Base-by-base conservation (phyloP, 2,113 vertebrate genomes). In the Sinocyclocheilus anshuiensis region DNA sequence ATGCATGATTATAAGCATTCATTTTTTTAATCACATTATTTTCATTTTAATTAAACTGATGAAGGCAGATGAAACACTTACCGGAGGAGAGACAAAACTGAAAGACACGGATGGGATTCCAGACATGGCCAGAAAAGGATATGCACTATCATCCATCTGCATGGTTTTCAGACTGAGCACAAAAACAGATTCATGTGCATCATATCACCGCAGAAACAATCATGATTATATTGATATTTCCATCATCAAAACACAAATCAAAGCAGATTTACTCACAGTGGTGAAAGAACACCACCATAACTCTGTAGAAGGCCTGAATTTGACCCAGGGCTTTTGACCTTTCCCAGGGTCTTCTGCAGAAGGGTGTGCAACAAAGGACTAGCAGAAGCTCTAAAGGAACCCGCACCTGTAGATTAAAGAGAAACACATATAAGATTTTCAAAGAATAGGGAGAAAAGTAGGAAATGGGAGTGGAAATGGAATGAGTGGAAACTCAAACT, bases 81-180 rank as follows among this genome's bases (percentile, higher is more conserved):
- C 95, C 1, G 71, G 10, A 2, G 13, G 1, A 1, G 89, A 88
- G 78, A 65, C 93, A 92, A 99, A 97, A 87, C 95, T 92, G 89
- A 99, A 98, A 16, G 97, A 97, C 87, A 98, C 33, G 2, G 97
- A 95, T 0, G 98, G 98, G 61, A 99, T 97, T 74, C 98, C 98
- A 0, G 97, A 95, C 77, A 94, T 96, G 1, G 97, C 91, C 90
- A 98, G 91, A 89, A 99, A 97, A 45, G 97, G 95, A 87, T 96
- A 97, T 0, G 96, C 96, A 29, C 96, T 93, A 79, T 98, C 95
- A 50, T 97, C 96, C 33, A 96, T 87, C 5, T 93, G 89, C 93
- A 98, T 94, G 0, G 95, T 92, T 84, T 90, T 92, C 1, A 97
- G 93, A 84, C 93, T 96, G 91, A 81, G 48, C 20, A 57, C 13